Percentiles rank a stretch among this genome's conserved stretches.
Conservation (phyloP, 1,140 invertebrate genomes). For the Leptinotarsa defecta region DNA sequence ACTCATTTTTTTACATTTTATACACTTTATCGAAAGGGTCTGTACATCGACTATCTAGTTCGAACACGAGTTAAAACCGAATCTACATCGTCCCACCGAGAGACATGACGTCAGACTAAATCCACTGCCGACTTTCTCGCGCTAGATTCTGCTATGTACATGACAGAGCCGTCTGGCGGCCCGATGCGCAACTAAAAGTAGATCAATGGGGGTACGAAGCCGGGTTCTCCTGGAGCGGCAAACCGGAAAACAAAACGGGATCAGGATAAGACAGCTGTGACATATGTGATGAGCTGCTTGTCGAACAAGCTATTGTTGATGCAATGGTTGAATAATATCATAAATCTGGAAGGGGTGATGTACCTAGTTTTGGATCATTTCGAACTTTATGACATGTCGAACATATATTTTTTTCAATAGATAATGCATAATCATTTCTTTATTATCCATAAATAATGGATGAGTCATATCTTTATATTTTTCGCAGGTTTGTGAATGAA, state of each 20-base stretch:
- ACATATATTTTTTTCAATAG: too few species aligned
- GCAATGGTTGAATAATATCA: background rate
- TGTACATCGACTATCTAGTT: conserved; percentile 6
- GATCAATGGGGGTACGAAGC: conserved; percentile 43
- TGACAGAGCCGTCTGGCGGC: conserved; percentile 28
- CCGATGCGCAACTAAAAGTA: conserved; percentile 39
- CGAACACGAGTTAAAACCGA: background rate
- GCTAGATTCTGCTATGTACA: conserved; percentile 2
- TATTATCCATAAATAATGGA: too few species aligned
- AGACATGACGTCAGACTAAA: conserved; percentile 50
- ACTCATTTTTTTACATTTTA: background rate
- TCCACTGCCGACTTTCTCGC: conserved; percentile 19
- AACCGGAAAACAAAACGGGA: background rate
- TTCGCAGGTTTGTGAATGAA: too few species aligned
- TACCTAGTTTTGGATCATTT: too few species aligned
- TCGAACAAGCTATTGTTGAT: conserved; percentile 4
- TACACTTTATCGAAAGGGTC: background rate
- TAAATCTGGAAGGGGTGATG: background rate
- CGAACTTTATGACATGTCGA: too few species aligned
- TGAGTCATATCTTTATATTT: too few species aligned
- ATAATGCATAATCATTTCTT: too few species aligned
- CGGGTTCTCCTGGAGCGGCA: conserved; percentile 33
- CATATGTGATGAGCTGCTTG: conserved; percentile 14
- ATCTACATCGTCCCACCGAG: conserved; percentile 35
- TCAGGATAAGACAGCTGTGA: conserved; percentile 13